A percentile compares a stretch with the other conserved stretches of the same genome.
These are phyloP conservation scores for Mesoligia furuncula DNA, from an alignment of 2,888 invertebrate genomes.

Conservation along the genomic window DNA sequence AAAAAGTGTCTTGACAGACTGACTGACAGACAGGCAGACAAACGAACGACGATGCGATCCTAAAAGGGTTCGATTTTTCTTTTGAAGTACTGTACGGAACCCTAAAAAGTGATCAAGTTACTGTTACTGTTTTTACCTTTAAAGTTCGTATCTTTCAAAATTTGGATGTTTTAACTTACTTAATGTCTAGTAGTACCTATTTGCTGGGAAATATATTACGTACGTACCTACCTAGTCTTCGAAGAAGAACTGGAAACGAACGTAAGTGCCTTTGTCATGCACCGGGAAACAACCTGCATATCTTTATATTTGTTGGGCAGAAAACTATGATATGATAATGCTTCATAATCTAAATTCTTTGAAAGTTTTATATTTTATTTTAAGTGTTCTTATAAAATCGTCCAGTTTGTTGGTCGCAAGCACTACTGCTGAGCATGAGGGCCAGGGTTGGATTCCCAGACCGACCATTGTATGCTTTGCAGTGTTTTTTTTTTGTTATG, in stretches of 20 bases:
- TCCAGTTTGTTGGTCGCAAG: too few relatives aligned
- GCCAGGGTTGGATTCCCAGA: too few relatives aligned
- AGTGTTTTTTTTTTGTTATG: too few relatives aligned
- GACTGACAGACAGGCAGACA: neutral
- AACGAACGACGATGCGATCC: neutral
- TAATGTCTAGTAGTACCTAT: neutral
- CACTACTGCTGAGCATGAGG: too few relatives aligned
- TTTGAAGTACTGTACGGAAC: neutral
- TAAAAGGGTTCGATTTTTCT: neutral
- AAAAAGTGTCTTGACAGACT: neutral
- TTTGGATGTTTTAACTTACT: too few relatives aligned
- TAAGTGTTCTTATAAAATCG: too few relatives aligned
- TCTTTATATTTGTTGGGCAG: conserved; percentile 7
- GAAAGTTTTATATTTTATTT: too few relatives aligned
- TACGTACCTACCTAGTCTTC: conserved; percentile 2
- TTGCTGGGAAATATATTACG: conserved; percentile 9
- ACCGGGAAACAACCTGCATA: neutral
- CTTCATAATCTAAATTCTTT: neutral
- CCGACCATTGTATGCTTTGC: too few relatives aligned
- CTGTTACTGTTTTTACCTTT: neutral
- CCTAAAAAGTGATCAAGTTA: neutral
- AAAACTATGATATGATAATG: neutral
- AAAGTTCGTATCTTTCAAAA: neutral
- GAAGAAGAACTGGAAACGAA: conserved; percentile 7
- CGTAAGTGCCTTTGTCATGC: conserved; percentile 28